Conservation (phyloP, 2,113 vertebrate species). For the Phaethornis superciliosus region DNA sequence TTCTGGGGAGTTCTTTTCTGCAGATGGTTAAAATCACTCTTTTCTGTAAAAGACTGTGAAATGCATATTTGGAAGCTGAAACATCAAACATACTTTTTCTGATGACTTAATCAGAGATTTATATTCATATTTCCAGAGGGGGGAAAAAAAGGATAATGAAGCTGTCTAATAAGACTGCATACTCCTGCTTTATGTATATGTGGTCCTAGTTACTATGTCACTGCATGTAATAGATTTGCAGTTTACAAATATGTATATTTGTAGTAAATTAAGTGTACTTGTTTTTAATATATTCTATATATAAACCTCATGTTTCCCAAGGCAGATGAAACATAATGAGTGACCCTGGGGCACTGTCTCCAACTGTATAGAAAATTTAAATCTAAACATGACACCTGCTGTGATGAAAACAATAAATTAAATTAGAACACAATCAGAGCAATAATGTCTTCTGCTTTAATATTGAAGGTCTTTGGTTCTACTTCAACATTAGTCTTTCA, state of each 20-base stretch:
- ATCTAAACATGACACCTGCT: neutral
- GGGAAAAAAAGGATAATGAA: neutral
- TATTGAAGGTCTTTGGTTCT: neutral
- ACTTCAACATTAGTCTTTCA: slow-evolving; percentile 25
- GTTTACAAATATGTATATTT: neutral
- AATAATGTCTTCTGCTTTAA: neutral
- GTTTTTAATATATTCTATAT: neutral
- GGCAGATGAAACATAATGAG: neutral
- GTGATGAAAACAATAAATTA: neutral
- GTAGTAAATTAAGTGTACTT: neutral
- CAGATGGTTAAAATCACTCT: neutral
- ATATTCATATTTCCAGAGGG: neutral
- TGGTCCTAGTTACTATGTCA: neutral
- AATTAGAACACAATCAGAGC: slow-evolving; percentile 15
- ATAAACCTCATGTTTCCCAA: neutral
- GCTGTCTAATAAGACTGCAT: neutral
- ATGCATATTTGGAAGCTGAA: neutral
- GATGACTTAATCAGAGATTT: neutral
- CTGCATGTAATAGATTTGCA: neutral
- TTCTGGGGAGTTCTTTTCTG: neutral
- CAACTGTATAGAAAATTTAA: neutral
- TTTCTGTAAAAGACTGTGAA: neutral
- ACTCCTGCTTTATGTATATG: neutral
- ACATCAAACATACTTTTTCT: neutral
- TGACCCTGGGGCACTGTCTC: neutral